Evolutionary conservation across 2,888 invertebrate species (phyloP), one percentile per base, ranked within the genome.

Genomic region (Stenodema calcarata): DNA sequence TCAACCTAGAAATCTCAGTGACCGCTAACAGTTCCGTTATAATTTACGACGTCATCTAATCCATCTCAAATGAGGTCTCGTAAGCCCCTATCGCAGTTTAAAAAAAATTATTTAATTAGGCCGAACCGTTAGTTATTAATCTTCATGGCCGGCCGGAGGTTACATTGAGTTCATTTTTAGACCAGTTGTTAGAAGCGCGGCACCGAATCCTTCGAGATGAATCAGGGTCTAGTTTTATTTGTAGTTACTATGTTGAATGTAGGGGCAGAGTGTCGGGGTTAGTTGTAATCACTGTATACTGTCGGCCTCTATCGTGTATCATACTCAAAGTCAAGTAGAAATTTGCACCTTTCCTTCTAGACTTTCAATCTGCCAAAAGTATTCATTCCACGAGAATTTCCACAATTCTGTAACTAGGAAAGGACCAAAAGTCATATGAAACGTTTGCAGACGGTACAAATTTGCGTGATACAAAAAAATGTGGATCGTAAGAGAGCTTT

Each of bases 101-200:
- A 69, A 82, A 82, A 69, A 82, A 82, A 69, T 69, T 82, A 69
- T 82, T 82, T 82, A 82, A 82, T 82, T 82, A 69, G 82, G 69
- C 82, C 35, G n/a, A 42, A 82, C 82, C 62, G 62, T 30, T 42
- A 23, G 28, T 35, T 69, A 82, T 82, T 69, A 82, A 82, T 82
- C 69, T 28, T 4, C 23, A 82, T 27, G 62, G 41, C 62, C 82
- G 69, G 69, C n/a, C n/a, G 69, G 14, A n/a, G n/a, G 6, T 30
- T 18, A 69, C 27, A 69, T 82, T 82, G 82, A 82, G 69, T 82
- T 82, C 82, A 82, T 82, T 82, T 82, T 82, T 12, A 69, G 69
- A 82, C 82, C 82, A 82, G 69, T 82, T 82, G 82, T 82, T 82
- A 69, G 69, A 35, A 69, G 16, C 41, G 82, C 28, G 62, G 82